A percentile compares a stretch with the other conserved stretches of the same genome.
Conservation (phyloP, 2,888 invertebrate species). For the Zootermopsis nevadensis region DNA sequence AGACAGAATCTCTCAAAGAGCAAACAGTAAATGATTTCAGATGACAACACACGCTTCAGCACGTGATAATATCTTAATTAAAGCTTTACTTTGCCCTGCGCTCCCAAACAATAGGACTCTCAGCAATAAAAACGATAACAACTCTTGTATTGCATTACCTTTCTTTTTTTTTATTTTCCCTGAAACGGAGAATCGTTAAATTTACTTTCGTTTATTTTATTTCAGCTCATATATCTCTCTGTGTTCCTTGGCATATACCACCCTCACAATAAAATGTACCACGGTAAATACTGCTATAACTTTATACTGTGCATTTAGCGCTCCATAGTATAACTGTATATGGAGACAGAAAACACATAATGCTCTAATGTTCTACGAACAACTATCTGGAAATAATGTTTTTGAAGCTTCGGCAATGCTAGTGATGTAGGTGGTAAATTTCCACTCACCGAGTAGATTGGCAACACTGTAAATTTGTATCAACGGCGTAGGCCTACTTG, state of each 20-base stretch:
- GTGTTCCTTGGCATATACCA: background rate
- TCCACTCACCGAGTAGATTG: too few species aligned
- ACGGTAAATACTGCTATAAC: constrained; percentile 35
- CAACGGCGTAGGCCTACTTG: too few species aligned
- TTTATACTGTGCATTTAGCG: constrained; percentile 27
- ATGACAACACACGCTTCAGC: constrained; percentile 23
- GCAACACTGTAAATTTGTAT: too few species aligned
- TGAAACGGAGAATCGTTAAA: constrained; percentile 28
- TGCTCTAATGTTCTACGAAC: background rate
- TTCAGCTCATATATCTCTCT: constrained; percentile 6
- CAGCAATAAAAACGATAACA: constrained; percentile 31
- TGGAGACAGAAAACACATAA: constrained; percentile 20
- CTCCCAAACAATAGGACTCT: constrained; percentile 25
- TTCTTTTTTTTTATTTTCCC: constrained; percentile 17
- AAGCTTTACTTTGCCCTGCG: constrained; percentile 17
- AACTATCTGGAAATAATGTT: background rate
- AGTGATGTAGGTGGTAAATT: background rate
- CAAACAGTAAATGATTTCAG: constrained; percentile 6
- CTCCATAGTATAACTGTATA: background rate
- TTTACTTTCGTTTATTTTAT: constrained; percentile 35
- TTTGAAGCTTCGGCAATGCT: background rate
- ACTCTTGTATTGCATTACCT: constrained; percentile 30
- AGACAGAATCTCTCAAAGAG: background rate
- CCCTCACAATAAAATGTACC: constrained; percentile 23
- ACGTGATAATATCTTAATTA: constrained; percentile 42